Base-by-base conservation (phyloP, 1,140 invertebrate genomes). In the Trichomalopsis sarcophagae region DNA sequence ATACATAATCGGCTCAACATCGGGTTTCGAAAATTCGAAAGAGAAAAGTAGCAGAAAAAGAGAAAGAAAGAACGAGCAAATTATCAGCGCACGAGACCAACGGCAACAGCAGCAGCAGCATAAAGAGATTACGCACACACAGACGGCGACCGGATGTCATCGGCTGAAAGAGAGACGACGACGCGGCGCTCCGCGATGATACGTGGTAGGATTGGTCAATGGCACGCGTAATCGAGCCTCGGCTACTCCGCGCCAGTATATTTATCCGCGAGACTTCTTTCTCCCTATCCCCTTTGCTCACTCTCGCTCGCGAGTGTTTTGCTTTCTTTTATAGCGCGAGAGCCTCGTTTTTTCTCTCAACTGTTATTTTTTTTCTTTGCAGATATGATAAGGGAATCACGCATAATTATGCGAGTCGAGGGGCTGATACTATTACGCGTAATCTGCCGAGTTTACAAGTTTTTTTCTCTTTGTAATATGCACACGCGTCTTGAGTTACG, bases 151-250 rank as follows among this genome's bases (percentile, higher is more conserved):
- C 89, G 89, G 89, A 89, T 89, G 88, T 88, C 88, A 87, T 85
- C 40, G 75, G 7, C 73, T 76, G 81, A 13, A 74, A 86, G 86
- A 86, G 86, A 88, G 85, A 87, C 86, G 86, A 87, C 75, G 40
- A 9, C 23, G 78, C 79, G 78, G 47, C 62, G 62, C 73, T 68
- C 40, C 69, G 27, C 69, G 27, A 77, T 84, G 86, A 33, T 30
- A 88, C 87, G 88, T 89, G 86, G 87, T 82, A 84, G 83, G 88
- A 90, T 89, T 90, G 90, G 88, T 90, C 89, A 89, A 89, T 88
- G 89, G 90, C 90, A 90, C 91, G 85, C 86, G 76, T 88, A 89
- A 91, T 90, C 89, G 89, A 88, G 88, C 84, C 87, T 89, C 81
- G 86, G 74, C 82, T 78, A 84, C 86, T 88, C 82, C 77, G 76